A percentile compares a stretch with the other conserved stretches of the same genome.
phyloP scores from a whole-genome alignment of 1,140 invertebrate genomes.

The Drosophila kohkoa region DNA sequence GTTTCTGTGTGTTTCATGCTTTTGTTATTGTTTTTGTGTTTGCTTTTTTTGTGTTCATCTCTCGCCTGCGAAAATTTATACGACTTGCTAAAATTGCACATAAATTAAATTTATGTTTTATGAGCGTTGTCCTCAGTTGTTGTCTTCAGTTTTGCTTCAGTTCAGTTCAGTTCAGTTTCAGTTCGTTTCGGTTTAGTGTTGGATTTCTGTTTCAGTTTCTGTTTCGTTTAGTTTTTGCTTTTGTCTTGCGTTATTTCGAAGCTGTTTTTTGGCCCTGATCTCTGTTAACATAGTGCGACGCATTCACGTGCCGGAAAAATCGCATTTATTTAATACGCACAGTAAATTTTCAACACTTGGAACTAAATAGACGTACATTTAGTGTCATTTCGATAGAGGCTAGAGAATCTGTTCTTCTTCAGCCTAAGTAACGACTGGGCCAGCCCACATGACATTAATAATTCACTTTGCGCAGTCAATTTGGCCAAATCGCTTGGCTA shows the following conservation, averaged over 20 bases:
- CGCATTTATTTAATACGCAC: conserved; percentile 80
- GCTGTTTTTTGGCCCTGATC: conserved; percentile 7
- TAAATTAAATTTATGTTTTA: conserved; percentile 84
- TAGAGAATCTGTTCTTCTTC: conserved; percentile 9
- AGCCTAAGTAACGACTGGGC: not conserved
- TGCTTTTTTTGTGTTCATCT: conserved; percentile 38
- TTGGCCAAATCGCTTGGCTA: conserved; percentile 76
- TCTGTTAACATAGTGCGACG: conserved; percentile 9
- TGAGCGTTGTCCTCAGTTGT: conserved; percentile 74
- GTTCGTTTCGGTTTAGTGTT: conserved; percentile 14
- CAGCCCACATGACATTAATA: conserved; percentile 77
- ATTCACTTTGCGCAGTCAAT: conserved; percentile 82
- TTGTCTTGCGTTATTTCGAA: conserved; percentile 3
- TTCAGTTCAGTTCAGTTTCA: conserved; percentile 32
- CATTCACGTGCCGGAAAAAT: conserved; percentile 76
- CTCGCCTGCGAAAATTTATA: conserved; percentile 75
- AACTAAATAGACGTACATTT: conserved; percentile 82
- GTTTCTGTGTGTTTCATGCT: conserved; percentile 27
- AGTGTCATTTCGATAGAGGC: conserved; percentile 64
- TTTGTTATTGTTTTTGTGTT: conserved; percentile 21
- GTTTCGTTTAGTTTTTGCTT: conserved; percentile 36
- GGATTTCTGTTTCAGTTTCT: conserved; percentile 10
- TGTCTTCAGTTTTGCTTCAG: conserved; percentile 50
- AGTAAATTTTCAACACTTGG: conserved; percentile 81
- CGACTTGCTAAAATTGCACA: conserved; percentile 83